A percentile compares a stretch with the other conserved stretches of the same genome.
These are phyloP conservation scores for Chrysopilus asiliformis DNA, from an alignment of 2,888 invertebrate genomes.

Conservation along the genomic window DNA sequence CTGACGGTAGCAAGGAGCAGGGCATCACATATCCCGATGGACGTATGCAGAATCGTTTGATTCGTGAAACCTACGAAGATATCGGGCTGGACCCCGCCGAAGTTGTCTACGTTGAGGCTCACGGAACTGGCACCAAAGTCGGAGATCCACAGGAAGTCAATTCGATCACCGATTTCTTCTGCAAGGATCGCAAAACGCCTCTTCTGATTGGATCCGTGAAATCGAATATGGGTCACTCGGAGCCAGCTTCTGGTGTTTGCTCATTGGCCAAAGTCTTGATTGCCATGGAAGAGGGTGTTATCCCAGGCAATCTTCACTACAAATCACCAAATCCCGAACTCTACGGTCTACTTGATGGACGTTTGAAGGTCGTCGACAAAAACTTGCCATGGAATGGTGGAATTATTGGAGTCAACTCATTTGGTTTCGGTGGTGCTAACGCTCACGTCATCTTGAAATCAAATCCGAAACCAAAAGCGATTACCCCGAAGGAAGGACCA, in stretches of 20 bases:
- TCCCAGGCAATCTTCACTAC: conserved; percentile 89
- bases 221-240: conserved; percentile 98
- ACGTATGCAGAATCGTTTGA: conserved; percentile 64
- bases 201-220: conserved; percentile 91
- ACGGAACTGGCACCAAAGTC: conserved; percentile 95
- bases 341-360: conserved; percentile 77
- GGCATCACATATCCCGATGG: conserved; percentile 81
- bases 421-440: conserved; percentile 96
- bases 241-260: conserved; percentile 84
- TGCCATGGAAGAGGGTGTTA: conserved; percentile 79
- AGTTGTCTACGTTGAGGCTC: conserved; percentile 89
- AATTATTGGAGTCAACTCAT: conserved; percentile 87
- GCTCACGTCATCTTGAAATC: conserved; percentile 81
- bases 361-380: conserved; percentile 77
- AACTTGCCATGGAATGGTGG: conserved; percentile 81
- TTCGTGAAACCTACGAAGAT: conserved; percentile 76
- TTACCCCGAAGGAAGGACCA: conserved; percentile 41
- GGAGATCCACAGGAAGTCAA: conserved; percentile 99
- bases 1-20: conserved; percentile 83
- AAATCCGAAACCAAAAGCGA: conserved; percentile 53
- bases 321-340: conserved; percentile 77
- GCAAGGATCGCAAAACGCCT: conserved; percentile 63
- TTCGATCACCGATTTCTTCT: conserved; percentile 84
- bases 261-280: conserved; percentile 83
- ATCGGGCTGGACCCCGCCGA: conserved; percentile 66